These are phyloP conservation scores for Cordylochernes scorpioides DNA, from an alignment of 2,888 invertebrate species.

Conservation along the genomic window DNA sequence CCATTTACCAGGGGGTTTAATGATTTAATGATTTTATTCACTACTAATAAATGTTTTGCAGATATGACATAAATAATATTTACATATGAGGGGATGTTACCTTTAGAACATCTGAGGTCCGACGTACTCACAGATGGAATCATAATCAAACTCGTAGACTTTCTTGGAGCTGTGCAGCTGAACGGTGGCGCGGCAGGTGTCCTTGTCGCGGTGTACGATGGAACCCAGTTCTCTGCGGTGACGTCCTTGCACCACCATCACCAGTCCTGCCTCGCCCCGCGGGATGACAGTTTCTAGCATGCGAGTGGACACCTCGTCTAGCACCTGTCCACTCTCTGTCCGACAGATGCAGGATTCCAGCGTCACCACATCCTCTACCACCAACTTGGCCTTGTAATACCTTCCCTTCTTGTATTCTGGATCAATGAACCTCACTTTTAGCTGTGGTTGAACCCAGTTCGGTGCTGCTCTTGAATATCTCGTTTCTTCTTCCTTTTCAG, in stretches of 20 bases:
- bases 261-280: too few species aligned
- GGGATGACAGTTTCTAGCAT: neutral
- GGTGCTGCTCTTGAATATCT: too few species aligned
- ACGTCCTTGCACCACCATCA: too few species aligned
- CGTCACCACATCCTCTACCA: neutral
- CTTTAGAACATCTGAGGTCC: too few species aligned
- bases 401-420: conserved; percentile 9
- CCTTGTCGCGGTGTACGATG: neutral
- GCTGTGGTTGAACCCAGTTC: too few species aligned
- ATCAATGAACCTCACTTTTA: conserved; percentile 13
- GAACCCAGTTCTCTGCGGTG: too few species aligned
- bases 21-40: too few species aligned
- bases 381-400: conserved; percentile 10
- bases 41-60: too few species aligned
- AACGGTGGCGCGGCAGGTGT: neutral
- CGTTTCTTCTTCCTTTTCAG: too few species aligned
- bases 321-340: neutral
- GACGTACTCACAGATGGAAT: neutral
- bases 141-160: neutral
- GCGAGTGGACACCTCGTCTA: neutral
- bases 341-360: neutral
- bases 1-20: too few species aligned
- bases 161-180: neutral
- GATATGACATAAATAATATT: too few species aligned
- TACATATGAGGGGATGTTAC: too few species aligned